Evolutionary conservation across 2,113 vertebrate genomes (phyloP).

Genomic region (Dendropsophus ebraccatus): DNA sequence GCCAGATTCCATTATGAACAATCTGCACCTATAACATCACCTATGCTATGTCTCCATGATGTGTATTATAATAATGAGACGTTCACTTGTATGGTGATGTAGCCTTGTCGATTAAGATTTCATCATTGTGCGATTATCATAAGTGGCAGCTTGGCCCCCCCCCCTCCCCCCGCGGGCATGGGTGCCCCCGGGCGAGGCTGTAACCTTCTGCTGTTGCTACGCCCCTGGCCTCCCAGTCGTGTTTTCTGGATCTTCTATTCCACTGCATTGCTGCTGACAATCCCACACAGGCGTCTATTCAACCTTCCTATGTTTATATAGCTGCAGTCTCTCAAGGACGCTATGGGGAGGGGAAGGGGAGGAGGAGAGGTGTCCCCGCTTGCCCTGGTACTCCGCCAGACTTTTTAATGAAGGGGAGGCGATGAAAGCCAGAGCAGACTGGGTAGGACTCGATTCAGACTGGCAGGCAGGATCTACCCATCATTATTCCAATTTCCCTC

Average conservation of each 20-base stretch:
- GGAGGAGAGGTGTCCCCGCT: conserved; percentile 19
- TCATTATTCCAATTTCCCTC: conserved; percentile 23
- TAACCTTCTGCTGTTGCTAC: neutral
- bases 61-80: neutral
- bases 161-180: too few species aligned
- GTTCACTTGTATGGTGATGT: neutral
- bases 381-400: conserved; percentile 41
- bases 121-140: neutral
- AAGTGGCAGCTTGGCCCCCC: neutral
- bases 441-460: conserved; percentile 15
- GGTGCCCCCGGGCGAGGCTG: neutral
- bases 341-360: neutral
- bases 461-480: conserved; percentile 5
- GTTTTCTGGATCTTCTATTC: neutral
- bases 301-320: conserved; percentile 28
- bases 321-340: conserved; percentile 33
- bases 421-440: neutral
- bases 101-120: too few species aligned
- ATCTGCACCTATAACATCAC: neutral
- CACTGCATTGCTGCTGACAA: conserved; percentile 17
- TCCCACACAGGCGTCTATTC: conserved; percentile 2
- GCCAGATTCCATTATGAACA: neutral
- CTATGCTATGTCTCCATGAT: neutral
- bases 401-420: conserved; percentile 29
- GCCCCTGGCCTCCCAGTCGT: neutral